These are phyloP conservation scores for Papilio glaucus DNA, from an alignment of 1,140 invertebrate genomes.

Conservation along the genomic window DNA sequence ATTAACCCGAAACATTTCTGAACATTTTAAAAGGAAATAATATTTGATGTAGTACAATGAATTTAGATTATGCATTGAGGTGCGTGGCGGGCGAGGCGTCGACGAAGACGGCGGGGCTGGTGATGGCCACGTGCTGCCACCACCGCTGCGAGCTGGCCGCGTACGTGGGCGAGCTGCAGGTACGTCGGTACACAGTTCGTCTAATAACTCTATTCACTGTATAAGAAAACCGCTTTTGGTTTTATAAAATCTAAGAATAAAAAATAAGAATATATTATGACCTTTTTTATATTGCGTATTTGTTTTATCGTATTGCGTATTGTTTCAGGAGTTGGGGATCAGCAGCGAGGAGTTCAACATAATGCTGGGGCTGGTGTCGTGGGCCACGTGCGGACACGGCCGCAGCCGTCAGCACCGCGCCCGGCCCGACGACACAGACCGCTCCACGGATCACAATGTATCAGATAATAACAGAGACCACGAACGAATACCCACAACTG, in stretches of 20 bases:
- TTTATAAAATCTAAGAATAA: too few species aligned
- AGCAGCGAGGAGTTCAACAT: conserved; percentile 88
- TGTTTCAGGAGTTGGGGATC: conserved; percentile 84
- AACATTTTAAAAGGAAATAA: background rate
- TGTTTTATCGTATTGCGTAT: too few species aligned
- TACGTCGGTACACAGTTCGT: conserved; percentile 40
- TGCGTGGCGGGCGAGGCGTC: conserved; percentile 83
- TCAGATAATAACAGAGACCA: background rate
- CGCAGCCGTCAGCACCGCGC: conserved; percentile 60
- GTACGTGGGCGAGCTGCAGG: conserved; percentile 88
- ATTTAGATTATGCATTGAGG: conserved; percentile 87
- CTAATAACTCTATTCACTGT: too few species aligned
- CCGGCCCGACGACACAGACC: background rate
- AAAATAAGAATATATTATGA: too few species aligned
- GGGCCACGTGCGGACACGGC: conserved; percentile 91
- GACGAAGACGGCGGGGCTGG: conserved; percentile 83
- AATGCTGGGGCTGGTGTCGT: conserved; percentile 91
- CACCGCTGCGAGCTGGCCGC: conserved; percentile 89
- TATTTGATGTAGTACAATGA: background rate
- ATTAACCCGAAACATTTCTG: too few species aligned
- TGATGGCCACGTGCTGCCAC: conserved; percentile 94
- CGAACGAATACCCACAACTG: background rate
- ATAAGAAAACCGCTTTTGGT: too few species aligned
- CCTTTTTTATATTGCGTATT: too few species aligned
- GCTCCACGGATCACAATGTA: background rate